These are phyloP conservation scores for Danio kyathit DNA, from an alignment of 2,797 vertebrate genomes.

Conservation along the genomic window DNA sequence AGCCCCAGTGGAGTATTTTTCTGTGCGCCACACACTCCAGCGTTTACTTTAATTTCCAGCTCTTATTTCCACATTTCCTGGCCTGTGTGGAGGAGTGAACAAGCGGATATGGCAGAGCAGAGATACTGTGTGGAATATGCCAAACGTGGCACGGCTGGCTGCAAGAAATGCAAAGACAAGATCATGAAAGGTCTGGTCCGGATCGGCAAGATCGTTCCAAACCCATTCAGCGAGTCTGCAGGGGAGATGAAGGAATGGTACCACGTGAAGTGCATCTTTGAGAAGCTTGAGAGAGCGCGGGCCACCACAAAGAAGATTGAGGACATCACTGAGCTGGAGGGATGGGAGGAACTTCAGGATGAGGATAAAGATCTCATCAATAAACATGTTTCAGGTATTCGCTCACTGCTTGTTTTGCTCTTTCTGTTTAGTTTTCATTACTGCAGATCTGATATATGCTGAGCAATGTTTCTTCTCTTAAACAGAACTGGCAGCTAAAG, in stretches of 20 bases:
- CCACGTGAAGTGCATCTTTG: constrained; percentile 95
- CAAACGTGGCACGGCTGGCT: constrained; percentile 94
- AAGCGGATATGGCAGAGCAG: constrained; percentile 89
- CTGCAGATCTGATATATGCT: not conserved
- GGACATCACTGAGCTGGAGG: constrained; percentile 95
- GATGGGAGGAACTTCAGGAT: constrained; percentile 95
- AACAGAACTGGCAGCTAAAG: constrained; percentile 88
- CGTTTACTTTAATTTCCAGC: constrained; percentile 26
- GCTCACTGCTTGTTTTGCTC: not conserved
- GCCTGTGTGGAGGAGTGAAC: constrained; percentile 58
- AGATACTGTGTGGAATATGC: constrained; percentile 96
- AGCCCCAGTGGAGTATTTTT: constrained; percentile 12
- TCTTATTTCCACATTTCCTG: constrained; percentile 20
- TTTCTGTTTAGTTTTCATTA: not conserved
- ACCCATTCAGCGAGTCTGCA: constrained; percentile 95
- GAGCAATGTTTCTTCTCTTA: constrained; percentile 20
- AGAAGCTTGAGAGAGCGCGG: constrained; percentile 92
- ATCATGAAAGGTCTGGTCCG: constrained; percentile 92
- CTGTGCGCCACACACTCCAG: constrained; percentile 15
- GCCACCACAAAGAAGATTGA: constrained; percentile 97
- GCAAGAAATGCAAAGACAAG: constrained; percentile 99
- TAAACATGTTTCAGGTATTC: constrained; percentile 87
- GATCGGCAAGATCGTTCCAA: constrained; percentile 95
- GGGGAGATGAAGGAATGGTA: constrained; percentile 99
- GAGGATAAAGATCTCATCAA: constrained; percentile 90